phyloP scores from a whole-genome alignment of 2,888 invertebrate genomes.

The Drosophila neutralis region DNA sequence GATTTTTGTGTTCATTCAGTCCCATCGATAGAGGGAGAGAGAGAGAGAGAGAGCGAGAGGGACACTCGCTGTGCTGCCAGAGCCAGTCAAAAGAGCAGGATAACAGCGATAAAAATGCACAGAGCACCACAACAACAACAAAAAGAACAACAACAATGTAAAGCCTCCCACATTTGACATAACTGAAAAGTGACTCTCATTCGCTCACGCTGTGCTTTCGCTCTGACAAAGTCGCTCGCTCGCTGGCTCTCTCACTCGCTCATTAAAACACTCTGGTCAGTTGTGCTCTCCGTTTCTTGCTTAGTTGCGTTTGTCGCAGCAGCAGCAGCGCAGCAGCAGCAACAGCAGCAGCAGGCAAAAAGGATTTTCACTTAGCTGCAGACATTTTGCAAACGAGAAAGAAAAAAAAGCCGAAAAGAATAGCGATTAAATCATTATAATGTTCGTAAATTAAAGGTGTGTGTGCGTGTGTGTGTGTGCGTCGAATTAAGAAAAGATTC shows the following conservation, averaged over 20 bases:
- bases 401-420: conserved; percentile 6
- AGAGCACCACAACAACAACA: conserved; percentile 39
- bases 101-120: conserved; percentile 47
- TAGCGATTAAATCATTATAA: conserved; percentile 14
- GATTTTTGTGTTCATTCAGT: conserved; percentile 56
- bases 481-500: neutral
- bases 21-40: conserved; percentile 3
- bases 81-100: conserved; percentile 50
- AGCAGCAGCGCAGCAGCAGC: conserved; percentile 51
- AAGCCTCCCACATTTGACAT: conserved; percentile 68
- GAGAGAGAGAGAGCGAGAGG: conserved; percentile 15
- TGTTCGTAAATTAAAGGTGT: conserved; percentile 38
- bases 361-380: conserved; percentile 56
- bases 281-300: conserved; percentile 50
- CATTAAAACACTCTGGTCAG: conserved; percentile 39
- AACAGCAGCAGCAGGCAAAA: conserved; percentile 46
- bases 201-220: conserved; percentile 16
- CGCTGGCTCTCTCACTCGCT: conserved; percentile 14
- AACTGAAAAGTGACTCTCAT: conserved; percentile 26
- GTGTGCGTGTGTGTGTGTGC: conserved; percentile 16
- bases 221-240: conserved; percentile 10
- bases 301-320: conserved; percentile 60
- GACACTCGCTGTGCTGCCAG: conserved; percentile 2
- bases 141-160: conserved; percentile 35
- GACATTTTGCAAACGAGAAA: conserved; percentile 30